Conservation (phyloP, 2,113 vertebrate species). For the Microtus ochrogaster region DNA sequence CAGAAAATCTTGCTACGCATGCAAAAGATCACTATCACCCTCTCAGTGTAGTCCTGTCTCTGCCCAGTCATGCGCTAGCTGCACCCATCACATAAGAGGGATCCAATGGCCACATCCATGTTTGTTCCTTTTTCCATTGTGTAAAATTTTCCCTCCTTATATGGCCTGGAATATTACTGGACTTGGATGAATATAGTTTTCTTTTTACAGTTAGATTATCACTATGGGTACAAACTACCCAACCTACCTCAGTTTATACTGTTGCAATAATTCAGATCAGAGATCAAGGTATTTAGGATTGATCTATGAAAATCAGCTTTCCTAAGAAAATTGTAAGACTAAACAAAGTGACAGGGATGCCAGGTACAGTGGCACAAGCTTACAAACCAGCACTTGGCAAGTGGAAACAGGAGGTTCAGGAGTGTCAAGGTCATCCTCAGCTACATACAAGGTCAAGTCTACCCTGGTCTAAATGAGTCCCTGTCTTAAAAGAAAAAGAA, state of each 20-base stretch:
- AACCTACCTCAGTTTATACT: neutral
- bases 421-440: neutral
- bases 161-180: neutral
- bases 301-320: constrained; percentile 34
- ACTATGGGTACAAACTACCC: neutral
- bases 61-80: neutral
- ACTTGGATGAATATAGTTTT: neutral
- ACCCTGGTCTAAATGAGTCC: neutral
- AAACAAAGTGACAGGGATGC: constrained; percentile 29
- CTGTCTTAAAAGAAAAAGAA: neutral
- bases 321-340: constrained; percentile 38
- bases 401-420: neutral
- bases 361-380: neutral
- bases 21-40: neutral
- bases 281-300: neutral
- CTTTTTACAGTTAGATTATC: constrained; percentile 35
- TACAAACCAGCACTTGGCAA: neutral
- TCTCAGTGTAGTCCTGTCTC: neutral
- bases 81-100: neutral
- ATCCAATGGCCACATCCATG: neutral
- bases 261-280: constrained; percentile 49
- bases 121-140: neutral
- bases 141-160: neutral
- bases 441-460: neutral
- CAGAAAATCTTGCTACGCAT: neutral